phyloP scores from a whole-genome alignment of 2,113 vertebrate species.

The Ctenodactylus gundi region DNA sequence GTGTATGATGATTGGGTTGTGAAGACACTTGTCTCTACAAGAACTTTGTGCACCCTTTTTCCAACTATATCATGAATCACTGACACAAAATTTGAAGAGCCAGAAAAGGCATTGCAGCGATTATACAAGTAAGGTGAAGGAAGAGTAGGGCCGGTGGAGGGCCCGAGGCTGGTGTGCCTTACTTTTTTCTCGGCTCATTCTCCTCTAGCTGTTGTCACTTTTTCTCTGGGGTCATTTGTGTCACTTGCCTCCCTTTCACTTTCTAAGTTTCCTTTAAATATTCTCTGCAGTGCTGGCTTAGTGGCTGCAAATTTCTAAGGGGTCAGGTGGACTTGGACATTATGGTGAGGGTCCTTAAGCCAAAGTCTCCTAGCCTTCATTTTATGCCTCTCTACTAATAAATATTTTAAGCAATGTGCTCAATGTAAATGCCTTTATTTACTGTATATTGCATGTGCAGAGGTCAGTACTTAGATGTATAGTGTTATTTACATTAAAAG shows the following conservation, averaged over 20 bases:
- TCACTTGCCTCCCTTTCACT: no score
- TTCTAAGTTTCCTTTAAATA: no score
- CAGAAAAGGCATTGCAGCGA: not conserved
- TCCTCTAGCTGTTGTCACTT: no score
- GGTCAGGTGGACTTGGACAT: not conserved
- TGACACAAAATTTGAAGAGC: not conserved
- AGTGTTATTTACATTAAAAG: not conserved
- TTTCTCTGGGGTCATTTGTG: no score
- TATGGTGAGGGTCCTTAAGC: not conserved
- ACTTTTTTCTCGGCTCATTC: no score
- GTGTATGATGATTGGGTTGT: not conserved
- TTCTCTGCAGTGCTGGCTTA: no score
- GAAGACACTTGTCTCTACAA: not conserved
- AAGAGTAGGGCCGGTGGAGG: not conserved
- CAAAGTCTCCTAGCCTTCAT: not conserved
- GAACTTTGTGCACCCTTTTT: not conserved
- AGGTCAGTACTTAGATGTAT: not conserved
- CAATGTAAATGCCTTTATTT: not conserved
- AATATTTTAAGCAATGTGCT: not conserved
- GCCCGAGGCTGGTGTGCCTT: not conserved
- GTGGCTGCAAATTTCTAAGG: not conserved
- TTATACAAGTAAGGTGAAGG: not conserved
- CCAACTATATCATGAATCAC: not conserved
- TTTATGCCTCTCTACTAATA: not conserved
- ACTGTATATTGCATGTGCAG: not conserved